Conservation (phyloP, 30 jellyfish, hydroid and myxozoan species). For the Aurelia aurita region DNA sequence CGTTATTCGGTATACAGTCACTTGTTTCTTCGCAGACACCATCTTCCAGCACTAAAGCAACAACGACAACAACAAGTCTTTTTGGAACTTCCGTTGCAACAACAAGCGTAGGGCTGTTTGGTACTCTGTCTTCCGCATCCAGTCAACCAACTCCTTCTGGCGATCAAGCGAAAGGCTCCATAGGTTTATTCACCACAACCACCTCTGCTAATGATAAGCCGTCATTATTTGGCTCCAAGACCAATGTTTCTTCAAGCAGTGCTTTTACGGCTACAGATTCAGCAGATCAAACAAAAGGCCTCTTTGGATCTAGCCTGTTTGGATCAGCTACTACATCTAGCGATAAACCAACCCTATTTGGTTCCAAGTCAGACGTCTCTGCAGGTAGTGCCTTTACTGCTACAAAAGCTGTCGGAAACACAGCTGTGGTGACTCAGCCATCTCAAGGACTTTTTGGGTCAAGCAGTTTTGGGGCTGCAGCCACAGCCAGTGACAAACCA, state of each 20-base stretch:
- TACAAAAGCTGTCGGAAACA: slow-evolving; percentile 14
- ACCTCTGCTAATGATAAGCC: no score
- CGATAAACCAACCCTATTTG: slow-evolving; percentile 1
- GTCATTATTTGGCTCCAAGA: no score
- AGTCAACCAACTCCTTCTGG: not conserved
- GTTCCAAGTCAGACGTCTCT: slow-evolving; percentile 42
- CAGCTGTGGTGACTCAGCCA: not conserved
- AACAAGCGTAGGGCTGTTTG: not conserved
- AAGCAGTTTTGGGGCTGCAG: slow-evolving; percentile 1
- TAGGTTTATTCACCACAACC: no score
- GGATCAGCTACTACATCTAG: slow-evolving; percentile 49
- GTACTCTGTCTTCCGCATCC: no score
- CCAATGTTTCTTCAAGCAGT: not conserved
- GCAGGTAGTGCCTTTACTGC: slow-evolving; percentile 44
- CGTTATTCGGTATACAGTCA: slow-evolving; percentile 6
- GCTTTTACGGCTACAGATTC: not conserved
- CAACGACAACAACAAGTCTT: not conserved
- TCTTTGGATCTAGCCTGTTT: slow-evolving; percentile 53
- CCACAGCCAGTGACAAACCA: not conserved
- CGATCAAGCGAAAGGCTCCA: not conserved
- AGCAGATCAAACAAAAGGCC: not conserved
- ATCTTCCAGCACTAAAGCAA: not conserved
- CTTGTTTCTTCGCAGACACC: not conserved
- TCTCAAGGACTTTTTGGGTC: slow-evolving; percentile 60
- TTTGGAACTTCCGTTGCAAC: not conserved